These are phyloP conservation scores for Sebastes vulpes DNA, from an alignment of 2,797 vertebrate genomes.

Conservation along the genomic window DNA sequence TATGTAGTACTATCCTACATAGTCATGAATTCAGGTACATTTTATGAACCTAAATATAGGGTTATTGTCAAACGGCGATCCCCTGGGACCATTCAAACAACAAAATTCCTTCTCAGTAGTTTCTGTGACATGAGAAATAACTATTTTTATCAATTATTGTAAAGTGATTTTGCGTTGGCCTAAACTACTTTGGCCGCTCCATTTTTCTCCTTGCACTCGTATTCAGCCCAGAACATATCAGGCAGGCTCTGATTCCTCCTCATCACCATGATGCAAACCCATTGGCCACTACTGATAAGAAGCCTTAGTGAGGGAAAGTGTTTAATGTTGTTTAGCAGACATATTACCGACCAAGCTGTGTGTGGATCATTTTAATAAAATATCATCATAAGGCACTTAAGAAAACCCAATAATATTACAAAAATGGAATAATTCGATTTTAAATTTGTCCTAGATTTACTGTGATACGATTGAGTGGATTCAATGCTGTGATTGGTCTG, in stretches of 20 bases:
- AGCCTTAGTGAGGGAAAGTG: background rate
- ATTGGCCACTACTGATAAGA: background rate
- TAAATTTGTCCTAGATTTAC: background rate
- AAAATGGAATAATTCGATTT: background rate
- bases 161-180: background rate
- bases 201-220: background rate
- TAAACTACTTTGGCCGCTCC: background rate
- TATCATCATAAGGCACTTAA: background rate
- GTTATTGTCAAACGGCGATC: background rate
- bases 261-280: background rate
- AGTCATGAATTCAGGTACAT: background rate
- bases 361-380: background rate
- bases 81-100: background rate
- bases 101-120: background rate
- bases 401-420: background rate
- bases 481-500: background rate
- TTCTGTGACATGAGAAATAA: background rate
- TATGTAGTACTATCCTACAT: background rate
- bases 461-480: background rate
- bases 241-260: background rate
- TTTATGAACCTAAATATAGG: background rate
- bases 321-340: background rate
- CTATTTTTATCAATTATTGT: no score
- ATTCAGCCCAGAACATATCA: background rate
- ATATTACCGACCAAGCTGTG: background rate